Evolutionary conservation across 2,113 vertebrate genomes (phyloP).

Genomic region (Rynchops niger): DNA sequence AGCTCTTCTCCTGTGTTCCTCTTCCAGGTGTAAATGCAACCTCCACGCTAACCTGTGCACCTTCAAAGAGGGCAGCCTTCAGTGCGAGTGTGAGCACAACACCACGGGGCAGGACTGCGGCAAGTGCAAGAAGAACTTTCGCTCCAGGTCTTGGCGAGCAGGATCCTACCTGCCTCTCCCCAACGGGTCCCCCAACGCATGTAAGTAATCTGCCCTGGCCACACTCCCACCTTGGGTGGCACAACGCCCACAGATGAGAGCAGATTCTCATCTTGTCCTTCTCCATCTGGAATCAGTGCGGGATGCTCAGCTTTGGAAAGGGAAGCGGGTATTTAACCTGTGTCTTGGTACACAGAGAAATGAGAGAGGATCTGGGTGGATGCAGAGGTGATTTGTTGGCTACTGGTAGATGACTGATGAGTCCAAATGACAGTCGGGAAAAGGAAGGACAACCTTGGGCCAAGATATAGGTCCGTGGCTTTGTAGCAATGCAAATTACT

Average conservation of each 20-base stretch:
- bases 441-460: neutral
- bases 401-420: neutral
- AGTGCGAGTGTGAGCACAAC: constrained; percentile 98
- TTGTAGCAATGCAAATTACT: neutral
- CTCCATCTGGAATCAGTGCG: neutral
- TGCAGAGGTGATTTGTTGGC: neutral
- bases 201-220: constrained; percentile 74
- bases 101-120: constrained; percentile 96
- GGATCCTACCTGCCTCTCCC: constrained; percentile 94
- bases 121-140: constrained; percentile 94
- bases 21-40: constrained; percentile 94
- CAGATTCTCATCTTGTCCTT: neutral
- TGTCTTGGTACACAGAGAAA: neutral
- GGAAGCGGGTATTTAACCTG: accelerated
- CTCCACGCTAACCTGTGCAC: constrained; percentile 93
- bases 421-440: neutral
- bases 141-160: constrained; percentile 91
- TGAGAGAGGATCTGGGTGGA: neutral
- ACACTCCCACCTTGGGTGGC: neutral
- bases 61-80: constrained; percentile 88
- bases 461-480: accelerated
- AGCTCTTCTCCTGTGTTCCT: neutral
- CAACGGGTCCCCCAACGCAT: constrained; percentile 91
- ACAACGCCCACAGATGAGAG: neutral
- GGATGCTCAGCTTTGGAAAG: neutral